Evolutionary conservation across 2,888 invertebrate genomes (phyloP).

Genomic region (Agrochola lota): DNA sequence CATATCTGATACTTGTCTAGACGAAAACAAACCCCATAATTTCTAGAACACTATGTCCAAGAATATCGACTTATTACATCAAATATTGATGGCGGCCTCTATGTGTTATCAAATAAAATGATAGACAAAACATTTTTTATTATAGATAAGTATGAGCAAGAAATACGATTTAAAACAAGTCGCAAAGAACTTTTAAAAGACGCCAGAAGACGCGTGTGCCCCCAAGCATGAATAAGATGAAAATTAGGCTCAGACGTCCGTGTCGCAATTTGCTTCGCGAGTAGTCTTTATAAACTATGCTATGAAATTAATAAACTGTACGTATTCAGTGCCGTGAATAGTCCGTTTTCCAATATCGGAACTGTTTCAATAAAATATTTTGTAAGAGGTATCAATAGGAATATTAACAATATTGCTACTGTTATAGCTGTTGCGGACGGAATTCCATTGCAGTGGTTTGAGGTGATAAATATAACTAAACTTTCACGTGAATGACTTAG

Average conservation of each 20-base stretch:
- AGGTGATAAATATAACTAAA: not conserved
- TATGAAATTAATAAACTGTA: constrained; percentile 21
- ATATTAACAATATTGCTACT: constrained; percentile 4
- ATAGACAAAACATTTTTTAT: not conserved
- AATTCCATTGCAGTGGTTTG: not conserved
- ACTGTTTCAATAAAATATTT: constrained; percentile 22
- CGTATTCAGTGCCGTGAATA: constrained; percentile 20
- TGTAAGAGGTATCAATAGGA: constrained; percentile 7
- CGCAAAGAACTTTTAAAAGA: constrained; percentile 25
- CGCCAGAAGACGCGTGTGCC: constrained; percentile 16
- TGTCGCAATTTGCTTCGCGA: constrained; percentile 33
- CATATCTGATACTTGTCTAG: not conserved
- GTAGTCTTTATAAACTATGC: constrained; percentile 24
- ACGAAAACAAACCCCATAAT: too few relatives aligned
- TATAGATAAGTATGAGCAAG: not conserved
- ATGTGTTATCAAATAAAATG: not conserved
- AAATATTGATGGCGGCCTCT: too few relatives aligned
- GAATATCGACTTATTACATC: not conserved
- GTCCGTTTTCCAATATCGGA: constrained; percentile 40
- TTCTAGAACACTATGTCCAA: too few relatives aligned
- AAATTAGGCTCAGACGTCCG: constrained; percentile 46
- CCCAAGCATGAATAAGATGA: constrained; percentile 41
- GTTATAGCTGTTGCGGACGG: not conserved
- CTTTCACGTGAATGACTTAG: too few relatives aligned
- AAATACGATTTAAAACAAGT: constrained; percentile 18